Percentiles rank a stretch among this genome's conserved stretches.
Conservation (phyloP, 35 echinoderm and acorn worm species). For the Acanthaster planci region DNA sequence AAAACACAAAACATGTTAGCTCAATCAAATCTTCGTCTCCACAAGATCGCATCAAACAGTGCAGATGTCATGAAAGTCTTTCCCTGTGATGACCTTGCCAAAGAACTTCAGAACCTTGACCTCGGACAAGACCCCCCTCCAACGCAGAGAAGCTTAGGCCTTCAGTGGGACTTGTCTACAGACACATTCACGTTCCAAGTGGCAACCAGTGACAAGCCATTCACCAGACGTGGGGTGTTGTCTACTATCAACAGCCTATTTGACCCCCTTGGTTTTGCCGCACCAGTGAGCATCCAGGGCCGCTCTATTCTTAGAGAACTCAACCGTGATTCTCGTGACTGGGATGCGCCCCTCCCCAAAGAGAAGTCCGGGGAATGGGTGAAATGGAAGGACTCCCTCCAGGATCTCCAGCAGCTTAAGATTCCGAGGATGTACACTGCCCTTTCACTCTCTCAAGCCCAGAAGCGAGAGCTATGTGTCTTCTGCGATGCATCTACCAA, state of each 20-base stretch:
- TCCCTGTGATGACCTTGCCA: conserved; percentile 40
- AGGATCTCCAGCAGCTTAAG: neutral
- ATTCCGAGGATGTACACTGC: conserved; percentile 38
- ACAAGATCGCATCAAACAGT: conserved; percentile 66
- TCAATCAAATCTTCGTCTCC: conserved; percentile 42
- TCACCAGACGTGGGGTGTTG: conserved; percentile 54
- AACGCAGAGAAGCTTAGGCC: conserved; percentile 40
- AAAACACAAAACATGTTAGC: conserved; percentile 28
- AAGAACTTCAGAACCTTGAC: conserved; percentile 42
- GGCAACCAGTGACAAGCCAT: conserved; percentile 3
- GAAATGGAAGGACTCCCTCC: conserved; percentile 20
- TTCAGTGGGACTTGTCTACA: conserved; percentile 45
- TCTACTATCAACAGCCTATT: conserved; percentile 63
- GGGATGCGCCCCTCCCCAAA: conserved; percentile 50
- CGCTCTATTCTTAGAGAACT: conserved; percentile 41
- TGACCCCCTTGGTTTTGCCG: conserved; percentile 63
- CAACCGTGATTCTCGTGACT: conserved; percentile 11
- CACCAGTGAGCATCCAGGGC: conserved; percentile 50
- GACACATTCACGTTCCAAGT: conserved; percentile 59
- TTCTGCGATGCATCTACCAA: conserved; percentile 49
- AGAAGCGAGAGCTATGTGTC: conserved; percentile 35
- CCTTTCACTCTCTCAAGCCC: neutral
- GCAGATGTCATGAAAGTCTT: conserved; percentile 52
- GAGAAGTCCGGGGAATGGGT: neutral
- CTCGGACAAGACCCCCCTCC: conserved; percentile 40